A percentile compares a stretch with the other conserved stretches of the same genome.
phyloP scores from a whole-genome alignment of 2,888 invertebrate species.

The Trichacis sp. region DNA sequence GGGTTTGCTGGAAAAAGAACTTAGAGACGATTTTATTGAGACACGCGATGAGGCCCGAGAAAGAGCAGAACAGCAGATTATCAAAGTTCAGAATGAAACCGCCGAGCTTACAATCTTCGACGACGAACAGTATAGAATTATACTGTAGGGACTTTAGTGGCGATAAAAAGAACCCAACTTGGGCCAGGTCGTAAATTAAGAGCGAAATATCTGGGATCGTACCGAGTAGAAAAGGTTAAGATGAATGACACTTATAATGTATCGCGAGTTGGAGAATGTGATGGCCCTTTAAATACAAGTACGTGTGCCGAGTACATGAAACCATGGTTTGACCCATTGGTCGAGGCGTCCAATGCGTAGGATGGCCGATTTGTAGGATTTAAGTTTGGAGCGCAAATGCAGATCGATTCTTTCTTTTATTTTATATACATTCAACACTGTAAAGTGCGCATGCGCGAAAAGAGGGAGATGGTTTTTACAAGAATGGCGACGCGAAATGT shows the following conservation, averaged over 20 bases:
- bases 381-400: too few relatives aligned
- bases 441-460: too few relatives aligned
- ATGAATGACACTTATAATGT: constrained; percentile 34
- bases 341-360: too few relatives aligned
- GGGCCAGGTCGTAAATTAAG: constrained; percentile 35
- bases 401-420: too few relatives aligned
- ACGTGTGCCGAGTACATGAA: constrained; percentile 35
- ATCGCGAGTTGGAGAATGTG: constrained; percentile 24
- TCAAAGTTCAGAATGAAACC: constrained; percentile 34
- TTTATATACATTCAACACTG: too few relatives aligned
- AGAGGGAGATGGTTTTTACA: too few relatives aligned
- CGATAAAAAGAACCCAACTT: constrained; percentile 37
- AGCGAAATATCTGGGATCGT: constrained; percentile 40
- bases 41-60: constrained; percentile 24
- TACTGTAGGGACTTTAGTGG: constrained; percentile 33
- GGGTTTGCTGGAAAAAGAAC: constrained; percentile 23
- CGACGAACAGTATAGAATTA: constrained; percentile 22
- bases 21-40: constrained; percentile 5
- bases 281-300: constrained; percentile 25
- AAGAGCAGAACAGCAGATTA: constrained; percentile 21
- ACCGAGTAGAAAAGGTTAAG: constrained; percentile 16
- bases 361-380: too few relatives aligned
- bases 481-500: too few relatives aligned
- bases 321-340: constrained; percentile 13
- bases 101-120: constrained; percentile 20